phyloP scores from a whole-genome alignment of 2,113 vertebrate genomes.

The Mystacornis crossleyi region DNA sequence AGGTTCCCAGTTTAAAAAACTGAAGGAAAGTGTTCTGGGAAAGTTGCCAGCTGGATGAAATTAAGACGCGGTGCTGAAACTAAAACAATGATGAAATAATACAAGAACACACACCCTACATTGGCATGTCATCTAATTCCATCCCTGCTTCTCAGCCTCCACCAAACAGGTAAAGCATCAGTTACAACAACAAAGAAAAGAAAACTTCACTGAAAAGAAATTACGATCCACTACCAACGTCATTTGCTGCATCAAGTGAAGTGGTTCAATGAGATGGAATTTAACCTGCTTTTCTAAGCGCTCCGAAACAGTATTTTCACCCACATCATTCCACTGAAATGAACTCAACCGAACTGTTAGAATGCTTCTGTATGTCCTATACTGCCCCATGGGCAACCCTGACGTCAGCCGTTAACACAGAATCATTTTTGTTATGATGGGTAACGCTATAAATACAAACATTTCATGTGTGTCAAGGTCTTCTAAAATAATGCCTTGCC shows the following conservation, averaged over 20 bases:
- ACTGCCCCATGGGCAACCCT: not conserved
- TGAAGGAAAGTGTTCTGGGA: slow-evolving; percentile 59
- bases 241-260: not conserved
- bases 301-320: not conserved
- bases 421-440: not conserved
- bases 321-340: slow-evolving; percentile 45
- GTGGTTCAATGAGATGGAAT: slow-evolving; percentile 31
- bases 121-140: slow-evolving; percentile 35
- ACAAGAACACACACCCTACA: slow-evolving; percentile 42
- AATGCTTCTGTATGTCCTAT: not conserved
- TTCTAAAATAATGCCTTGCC: slow-evolving; percentile 3
- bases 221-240: not conserved
- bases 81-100: slow-evolving; percentile 57
- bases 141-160: slow-evolving; percentile 28
- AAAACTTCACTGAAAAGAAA: slow-evolving; percentile 35
- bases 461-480: slow-evolving; percentile 25
- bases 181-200: slow-evolving; percentile 22
- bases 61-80: slow-evolving; percentile 20
- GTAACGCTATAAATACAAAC: slow-evolving; percentile 31
- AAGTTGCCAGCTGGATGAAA: slow-evolving; percentile 51
- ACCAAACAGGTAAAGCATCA: slow-evolving; percentile 43
- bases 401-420: slow-evolving; percentile 13
- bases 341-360: slow-evolving; percentile 35
- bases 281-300: slow-evolving; percentile 57
- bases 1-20: slow-evolving; percentile 32